phyloP scores from a whole-genome alignment of 2,888 invertebrate genomes.

The Alcis repandata region DNA sequence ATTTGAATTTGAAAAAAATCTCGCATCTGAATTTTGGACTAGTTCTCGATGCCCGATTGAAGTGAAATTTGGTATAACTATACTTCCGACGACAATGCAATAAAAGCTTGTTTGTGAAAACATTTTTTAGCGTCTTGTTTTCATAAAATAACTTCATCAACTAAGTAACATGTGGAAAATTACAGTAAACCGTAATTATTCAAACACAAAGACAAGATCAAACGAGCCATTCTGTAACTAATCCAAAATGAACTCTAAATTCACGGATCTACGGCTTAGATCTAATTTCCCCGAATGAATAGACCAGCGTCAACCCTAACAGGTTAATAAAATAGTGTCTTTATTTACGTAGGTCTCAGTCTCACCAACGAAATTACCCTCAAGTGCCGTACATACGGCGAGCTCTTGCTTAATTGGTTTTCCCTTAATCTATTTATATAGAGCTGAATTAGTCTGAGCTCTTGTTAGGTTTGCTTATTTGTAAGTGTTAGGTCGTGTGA shows the following conservation, averaged over 20 bases:
- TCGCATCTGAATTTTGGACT: too few species aligned
- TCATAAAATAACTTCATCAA: too few species aligned
- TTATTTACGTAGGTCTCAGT: conserved; percentile 47
- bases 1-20: too few species aligned
- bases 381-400: conserved; percentile 44
- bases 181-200: neutral
- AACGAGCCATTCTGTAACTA: neutral
- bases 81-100: too few species aligned
- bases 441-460: conserved; percentile 25
- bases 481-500: conserved; percentile 8
- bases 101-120: too few species aligned
- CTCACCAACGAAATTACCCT: conserved; percentile 49
- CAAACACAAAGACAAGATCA: neutral
- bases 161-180: neutral
- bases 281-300: neutral
- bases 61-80: too few species aligned
- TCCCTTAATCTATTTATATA: conserved; percentile 45
- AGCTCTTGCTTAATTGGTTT: conserved; percentile 51
- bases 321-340: conserved; percentile 49
- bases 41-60: too few species aligned
- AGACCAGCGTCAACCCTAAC: conserved; percentile 38
- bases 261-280: neutral
- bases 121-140: too few species aligned
- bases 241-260: neutral
- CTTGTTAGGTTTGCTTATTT: conserved; percentile 20